Base-by-base conservation (phyloP, 2,113 vertebrate species). In the Maccullochella peelii region DNA sequence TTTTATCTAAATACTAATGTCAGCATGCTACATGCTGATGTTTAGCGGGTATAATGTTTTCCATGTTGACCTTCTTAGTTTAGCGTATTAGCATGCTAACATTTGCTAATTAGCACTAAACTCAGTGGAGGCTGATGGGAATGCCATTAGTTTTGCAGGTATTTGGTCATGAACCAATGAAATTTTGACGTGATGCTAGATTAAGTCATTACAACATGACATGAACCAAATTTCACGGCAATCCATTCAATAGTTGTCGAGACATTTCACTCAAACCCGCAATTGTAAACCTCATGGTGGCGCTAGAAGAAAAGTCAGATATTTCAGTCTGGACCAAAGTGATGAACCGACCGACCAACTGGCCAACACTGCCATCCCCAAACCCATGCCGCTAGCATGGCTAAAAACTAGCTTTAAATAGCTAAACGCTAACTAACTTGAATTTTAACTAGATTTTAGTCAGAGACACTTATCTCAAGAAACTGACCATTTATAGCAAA, bases 1-100 rank as follows among this genome's bases (percentile, higher is more conserved):
- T 38, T 77, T 52, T 30, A 50, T 38, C 38, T 33, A 73, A 73
- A 73, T n/a, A 30, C 33, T 47, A 36, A 67, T 42, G 16, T 30
- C 33, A 66, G 18, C 62, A 55, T n/a, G 8, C 20, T 57, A 58
- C 12, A 11, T 23, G 16, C 9, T 38, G 12, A 70, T 58, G 49
- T 44, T 68, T 55, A 62, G 25, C 33, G 30, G 8, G 12, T 47
- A 8, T n/a, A 16, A 18, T 58, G 20, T n/a, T 67, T 23, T 33
- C 4, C 38, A 78, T 52, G 15, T 40, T 71, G 21, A 38, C n/a
- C 15, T 10, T 69, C 27, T 49, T 36, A 18, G 20, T 47, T 57
- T 47, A 59, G 23, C 20, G 1, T 77, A 4, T 25, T 25, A 33
- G 27, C 54, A 57, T 68, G 49, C 61, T 30, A 36, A 36, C 20